Evolutionary conservation across 2,888 invertebrate genomes (phyloP).

Genomic region (Netelia fuscicornis): DNA sequence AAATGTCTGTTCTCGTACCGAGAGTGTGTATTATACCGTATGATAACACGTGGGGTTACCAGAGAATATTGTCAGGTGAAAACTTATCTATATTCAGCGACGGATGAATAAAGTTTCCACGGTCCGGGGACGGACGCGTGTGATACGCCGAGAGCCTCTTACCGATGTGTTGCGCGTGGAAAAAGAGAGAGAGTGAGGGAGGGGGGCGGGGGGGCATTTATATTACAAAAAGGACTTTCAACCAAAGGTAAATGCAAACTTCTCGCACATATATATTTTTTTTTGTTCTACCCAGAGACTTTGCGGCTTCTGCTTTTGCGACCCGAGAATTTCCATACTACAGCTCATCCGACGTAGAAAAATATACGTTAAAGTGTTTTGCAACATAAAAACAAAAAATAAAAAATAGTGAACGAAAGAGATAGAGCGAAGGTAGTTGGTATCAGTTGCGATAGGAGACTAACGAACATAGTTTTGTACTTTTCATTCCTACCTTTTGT

Average conservation of each 20-base stretch:
- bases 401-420: not conserved
- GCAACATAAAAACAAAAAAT: constrained; percentile 3
- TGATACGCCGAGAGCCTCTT: constrained; percentile 57
- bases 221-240: constrained; percentile 35
- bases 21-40: constrained; percentile 26
- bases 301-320: constrained; percentile 37
- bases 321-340: constrained; percentile 51
- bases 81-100: constrained; percentile 57
- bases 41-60: constrained; percentile 48
- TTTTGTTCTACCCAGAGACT: not conserved
- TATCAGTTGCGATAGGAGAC: constrained; percentile 41
- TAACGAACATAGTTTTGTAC: constrained; percentile 48
- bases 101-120: constrained; percentile 49
- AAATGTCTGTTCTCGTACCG: constrained; percentile 48
- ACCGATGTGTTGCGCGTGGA: constrained; percentile 21
- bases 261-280: constrained; percentile 23
- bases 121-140: constrained; percentile 26
- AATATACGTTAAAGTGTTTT: constrained; percentile 41
- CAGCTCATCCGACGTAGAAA: constrained; percentile 17
- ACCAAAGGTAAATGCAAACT: constrained; percentile 36
- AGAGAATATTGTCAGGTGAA: constrained; percentile 55
- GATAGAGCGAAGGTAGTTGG: constrained; percentile 17
- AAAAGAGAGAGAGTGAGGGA: not conserved
- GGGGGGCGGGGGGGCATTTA: not conserved
- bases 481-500: constrained; percentile 48